Percentiles rank a stretch among this genome's conserved stretches.
Conservation (phyloP, 2,888 invertebrate species). For the Drosophila phalerata region DNA sequence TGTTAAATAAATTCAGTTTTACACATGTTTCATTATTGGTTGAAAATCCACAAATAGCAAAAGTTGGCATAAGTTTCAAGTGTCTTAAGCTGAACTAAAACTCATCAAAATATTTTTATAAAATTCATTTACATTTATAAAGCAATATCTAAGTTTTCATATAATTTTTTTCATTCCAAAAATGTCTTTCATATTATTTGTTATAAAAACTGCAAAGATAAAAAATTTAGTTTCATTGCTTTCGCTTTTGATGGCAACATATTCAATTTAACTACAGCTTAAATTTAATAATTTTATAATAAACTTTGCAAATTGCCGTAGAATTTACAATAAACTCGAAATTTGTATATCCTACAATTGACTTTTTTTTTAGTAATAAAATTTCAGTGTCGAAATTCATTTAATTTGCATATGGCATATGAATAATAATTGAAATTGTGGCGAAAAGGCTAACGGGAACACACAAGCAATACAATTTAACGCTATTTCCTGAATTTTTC, state of each 20-base stretch:
- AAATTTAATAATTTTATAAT: constrained; percentile 4
- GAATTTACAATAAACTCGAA: constrained; percentile 4
- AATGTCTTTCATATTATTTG: background rate
- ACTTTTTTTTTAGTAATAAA: constrained; percentile 17
- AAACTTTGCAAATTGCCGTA: constrained; percentile 1
- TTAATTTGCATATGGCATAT: constrained; percentile 28
- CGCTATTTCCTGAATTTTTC: constrained; percentile 29
- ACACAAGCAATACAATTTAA: constrained; percentile 46
- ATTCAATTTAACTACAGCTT: background rate
- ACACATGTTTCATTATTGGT: too few relatives aligned
- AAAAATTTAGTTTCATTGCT: background rate
- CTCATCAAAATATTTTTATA: background rate
- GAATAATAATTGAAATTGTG: constrained; percentile 49
- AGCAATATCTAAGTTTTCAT: background rate
- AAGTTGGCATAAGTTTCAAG: background rate
- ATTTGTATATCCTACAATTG: constrained; percentile 14
- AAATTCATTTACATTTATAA: background rate
- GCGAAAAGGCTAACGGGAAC: constrained; percentile 43
- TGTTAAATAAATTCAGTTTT: too few relatives aligned
- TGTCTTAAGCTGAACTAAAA: background rate
- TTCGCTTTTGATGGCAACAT: background rate
- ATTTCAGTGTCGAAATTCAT: constrained; percentile 8
- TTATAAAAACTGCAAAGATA: background rate
- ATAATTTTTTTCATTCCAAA: background rate
- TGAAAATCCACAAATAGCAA: background rate